Percentiles rank a stretch among this genome's conserved stretches.
Evolutionary conservation across 2,888 invertebrate genomes (phyloP).

Genomic region (Sicus ferrugineus): DNA sequence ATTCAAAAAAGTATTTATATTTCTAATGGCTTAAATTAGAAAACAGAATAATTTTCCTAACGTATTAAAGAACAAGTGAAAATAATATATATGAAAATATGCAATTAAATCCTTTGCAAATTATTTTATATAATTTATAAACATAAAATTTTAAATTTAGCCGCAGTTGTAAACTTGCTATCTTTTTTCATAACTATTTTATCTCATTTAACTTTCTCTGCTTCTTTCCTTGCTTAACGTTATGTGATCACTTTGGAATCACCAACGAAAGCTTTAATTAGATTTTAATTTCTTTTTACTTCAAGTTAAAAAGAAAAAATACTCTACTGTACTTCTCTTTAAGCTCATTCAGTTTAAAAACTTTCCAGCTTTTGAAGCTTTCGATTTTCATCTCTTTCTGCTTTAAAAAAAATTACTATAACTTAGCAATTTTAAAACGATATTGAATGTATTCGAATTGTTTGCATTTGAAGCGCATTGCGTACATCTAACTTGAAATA

Average conservation of each 20-base stretch:
- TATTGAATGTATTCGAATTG: conserved; percentile 25
- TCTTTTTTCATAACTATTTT: not conserved
- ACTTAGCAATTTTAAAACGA: not conserved
- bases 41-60: not conserved
- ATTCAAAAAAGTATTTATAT: not conserved
- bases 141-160: no score
- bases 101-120: not conserved
- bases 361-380: not conserved
- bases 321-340: not conserved
- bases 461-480: conserved; percentile 39
- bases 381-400: not conserved
- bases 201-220: not conserved
- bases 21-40: no score
- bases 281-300: conserved; percentile 1
- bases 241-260: conserved; percentile 9
- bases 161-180: no score
- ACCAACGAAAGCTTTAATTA: conserved; percentile 20
- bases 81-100: not conserved
- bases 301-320: not conserved
- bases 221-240: conserved; percentile 20
- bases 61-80: no score
- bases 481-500: not conserved
- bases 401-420: conserved; percentile 12
- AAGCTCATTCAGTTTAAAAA: not conserved
- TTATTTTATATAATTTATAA: no score